Evolutionary conservation across 2,797 vertebrate genomes (phyloP).

Genomic region (Chanos chanos): DNA sequence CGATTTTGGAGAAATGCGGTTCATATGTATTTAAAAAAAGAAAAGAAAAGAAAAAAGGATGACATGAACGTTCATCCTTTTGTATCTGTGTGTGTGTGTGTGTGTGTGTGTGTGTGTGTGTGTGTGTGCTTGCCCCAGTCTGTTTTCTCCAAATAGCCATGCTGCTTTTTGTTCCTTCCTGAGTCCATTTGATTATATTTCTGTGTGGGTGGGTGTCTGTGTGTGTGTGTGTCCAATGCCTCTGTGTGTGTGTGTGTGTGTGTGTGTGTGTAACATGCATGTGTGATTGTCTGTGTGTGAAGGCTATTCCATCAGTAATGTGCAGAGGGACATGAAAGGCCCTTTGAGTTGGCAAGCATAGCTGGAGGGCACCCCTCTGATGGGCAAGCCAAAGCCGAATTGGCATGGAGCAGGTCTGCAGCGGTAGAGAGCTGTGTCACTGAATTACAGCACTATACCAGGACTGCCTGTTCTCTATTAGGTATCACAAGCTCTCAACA

Average conservation of each 20-base stretch:
- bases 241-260: slow-evolving; percentile 19
- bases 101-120: slow-evolving; percentile 30
- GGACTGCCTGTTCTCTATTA: neutral
- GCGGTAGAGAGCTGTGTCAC: too few relatives aligned
- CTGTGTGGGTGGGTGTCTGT: neutral
- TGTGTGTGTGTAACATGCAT: slow-evolving; percentile 32
- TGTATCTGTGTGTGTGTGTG: slow-evolving; percentile 34
- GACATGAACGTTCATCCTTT: slow-evolving; percentile 36
- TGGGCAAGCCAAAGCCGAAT: slow-evolving; percentile 80
- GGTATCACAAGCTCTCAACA: neutral
- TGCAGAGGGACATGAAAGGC: slow-evolving; percentile 62
- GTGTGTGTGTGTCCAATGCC: slow-evolving; percentile 56
- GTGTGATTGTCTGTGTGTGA: slow-evolving; percentile 37
- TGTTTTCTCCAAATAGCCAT: slow-evolving; percentile 1
- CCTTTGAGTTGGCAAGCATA: slow-evolving; percentile 80
- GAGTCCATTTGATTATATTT: slow-evolving; percentile 7
- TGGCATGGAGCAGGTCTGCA: slow-evolving; percentile 67
- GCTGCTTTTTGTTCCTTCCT: slow-evolving; percentile 17
- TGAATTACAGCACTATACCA: neutral
- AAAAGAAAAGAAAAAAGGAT: too few relatives aligned
- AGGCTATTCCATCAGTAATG: too few relatives aligned
- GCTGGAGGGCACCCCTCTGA: slow-evolving; percentile 84
- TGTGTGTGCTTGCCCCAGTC: slow-evolving; percentile 16
- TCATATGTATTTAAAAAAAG: too few relatives aligned
- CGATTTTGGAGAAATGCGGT: too few relatives aligned